Evolutionary conservation across 64 coral and sea anemone genomes (phyloP), one percentile per base, ranked within the genome.

Genomic region (Montipora cactus): DNA sequence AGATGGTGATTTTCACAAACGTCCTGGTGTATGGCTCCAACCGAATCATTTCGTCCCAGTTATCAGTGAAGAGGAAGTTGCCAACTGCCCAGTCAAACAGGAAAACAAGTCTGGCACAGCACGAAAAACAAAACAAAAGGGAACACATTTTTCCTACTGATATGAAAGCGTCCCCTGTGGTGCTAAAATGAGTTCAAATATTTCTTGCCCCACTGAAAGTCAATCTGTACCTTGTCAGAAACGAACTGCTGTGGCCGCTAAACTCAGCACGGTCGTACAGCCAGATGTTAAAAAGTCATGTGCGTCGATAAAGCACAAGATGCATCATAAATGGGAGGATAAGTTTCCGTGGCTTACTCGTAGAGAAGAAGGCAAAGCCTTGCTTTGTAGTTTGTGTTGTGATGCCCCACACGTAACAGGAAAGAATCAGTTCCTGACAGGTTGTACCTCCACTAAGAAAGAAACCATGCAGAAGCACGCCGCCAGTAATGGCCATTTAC

Each of bases 1-100:
- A 77, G 90, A 91, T 82, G 90, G 90, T 50, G 81, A 71, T 91
- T 72, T 91, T 67, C 67, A 91, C 73, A 91, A 91, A 83, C 44
- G 79, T 46, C 90, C 79, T 51, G 79, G 79, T 22, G 28, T 74
- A 28, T 91, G 62, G 44, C 84, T 52, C 70, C 4, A 91, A 73
- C 69, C 66, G 28, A 91, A 91, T 71, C 79, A 91, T 70, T 84
- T 83, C 70, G 62, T 75, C 9, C 78, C 90, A 78, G 76, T 79
- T 14, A 79, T 37, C 21, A 79, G 37, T 46, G 76, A 79, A 4
- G 49, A 79, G n/a, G 49, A 47, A 79, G 21, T 15, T 51, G 0
- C 21, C 76, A 37, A 79, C 53, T 57, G 53, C 53, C 53, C 53
- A 2, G 53, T 57, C 53, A 57, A 57, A 11, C 53, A 57, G 3